Base-by-base conservation (phyloP, 2,797 vertebrate species). In the Gymnocypris eckloni region DNA sequence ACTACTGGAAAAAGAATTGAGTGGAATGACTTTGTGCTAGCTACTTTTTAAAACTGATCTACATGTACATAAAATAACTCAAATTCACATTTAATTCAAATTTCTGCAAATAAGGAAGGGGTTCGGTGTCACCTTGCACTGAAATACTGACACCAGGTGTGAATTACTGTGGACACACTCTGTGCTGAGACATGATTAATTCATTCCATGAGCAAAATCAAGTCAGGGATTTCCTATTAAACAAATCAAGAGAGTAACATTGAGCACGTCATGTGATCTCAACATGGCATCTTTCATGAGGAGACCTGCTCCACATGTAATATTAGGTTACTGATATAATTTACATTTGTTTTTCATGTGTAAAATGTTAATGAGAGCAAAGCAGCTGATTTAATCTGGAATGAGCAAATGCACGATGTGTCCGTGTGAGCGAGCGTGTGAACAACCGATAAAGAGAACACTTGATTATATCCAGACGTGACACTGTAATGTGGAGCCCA, bases 381-480 rank as follows among this genome's bases (percentile, higher is more conserved):
- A 56, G 28, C 6, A 64, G n/a, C 39, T 39, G 56, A 45, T 71
- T 45, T 28, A 15, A 72, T 20, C 25, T 41, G 12, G 12, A 67
- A 13, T 50, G 69, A 37, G 66, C 73, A 61, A 67, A 43, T 39
- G 61, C 20, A 48, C 45, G 33, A 5, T 81, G 79, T 79, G 86
- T 70, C 16, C 61, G 50, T 48, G 81, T 79, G 89, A 88, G 86
- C 85, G 82, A 88, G 84, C 67, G 79, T 70, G 33, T 61, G 66
- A 86, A 45, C 50, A 54, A 39, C 77, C 81, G 80, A 87, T 84
- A 76, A 77, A 88, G 64, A 45, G 73, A 86, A 81, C 22, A 64
- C 85, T 90, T 94, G 94, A 95, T 95, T 93, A 94, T 90, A 94
- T 93, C 94, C 95, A 95, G 95, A 94, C 94, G 78, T 84, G 87